Base-by-base conservation (phyloP, 2,888 invertebrate genomes). In the Acronicta alni region DNA sequence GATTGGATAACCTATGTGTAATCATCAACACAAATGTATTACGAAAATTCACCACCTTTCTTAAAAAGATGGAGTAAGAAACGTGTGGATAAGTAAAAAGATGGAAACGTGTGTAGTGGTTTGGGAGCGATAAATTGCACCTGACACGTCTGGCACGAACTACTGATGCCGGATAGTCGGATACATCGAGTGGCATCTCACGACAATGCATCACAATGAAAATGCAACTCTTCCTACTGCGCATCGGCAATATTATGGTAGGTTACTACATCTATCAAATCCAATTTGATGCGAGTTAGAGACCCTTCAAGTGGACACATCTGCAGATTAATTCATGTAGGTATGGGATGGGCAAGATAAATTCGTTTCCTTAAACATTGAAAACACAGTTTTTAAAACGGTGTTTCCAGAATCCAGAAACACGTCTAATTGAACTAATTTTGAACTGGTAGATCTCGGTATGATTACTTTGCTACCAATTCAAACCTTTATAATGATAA, bases 61-160 rank as follows among this genome's bases (percentile, higher is more conserved):
- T 35, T n/a, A 2, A n/a, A 35, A n/a, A 30, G 12, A 9, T 14
- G 32, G 14, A n/a, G 16, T 53, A 47, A 38, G 44, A 46, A 62
- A 66, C 42, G 38, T 46, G 54, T 67, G 39, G 18, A 16, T 37
- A 30, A 42, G 57, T 57, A 41, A 52, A 63, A 69, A 64, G 46
- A 41, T 52, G 18, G 56, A 69, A 69, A 51, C 70, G 65, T 67
- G 57, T 70, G 51, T 56, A 46, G 16, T 51, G 41, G 16, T 55
- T 20, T 39, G 30, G 20, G 14, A 52, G 43, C 41, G 18, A 47
- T 64, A 64, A 57, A 51, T 57, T 64, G 15, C 39, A 52, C 18
- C 51, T 52, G 71, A 32, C 71, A 71, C 44, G 66, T 52, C 26
- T 20, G 26, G 57, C 67, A 72, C 56, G 67, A 72, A 67, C 17